phyloP scores from a whole-genome alignment of 1,140 invertebrate species.

The Cheumatopsyche charites region DNA sequence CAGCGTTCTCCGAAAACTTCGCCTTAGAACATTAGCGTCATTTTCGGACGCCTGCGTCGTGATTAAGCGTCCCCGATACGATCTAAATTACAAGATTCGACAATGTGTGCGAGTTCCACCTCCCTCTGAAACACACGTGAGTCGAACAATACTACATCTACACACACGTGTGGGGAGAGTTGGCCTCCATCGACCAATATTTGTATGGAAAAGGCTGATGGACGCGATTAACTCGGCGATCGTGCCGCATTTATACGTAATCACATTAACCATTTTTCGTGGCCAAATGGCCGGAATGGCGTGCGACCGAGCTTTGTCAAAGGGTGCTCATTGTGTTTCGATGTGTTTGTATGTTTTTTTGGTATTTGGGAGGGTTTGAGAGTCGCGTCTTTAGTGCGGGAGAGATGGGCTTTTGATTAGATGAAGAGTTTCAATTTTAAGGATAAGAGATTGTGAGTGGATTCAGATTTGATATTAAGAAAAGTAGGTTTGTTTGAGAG shows the following conservation, averaged over 20 bases:
- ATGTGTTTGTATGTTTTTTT: too few species aligned
- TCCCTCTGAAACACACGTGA: too few species aligned
- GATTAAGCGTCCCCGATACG: conserved; percentile 44
- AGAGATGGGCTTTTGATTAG: too few species aligned
- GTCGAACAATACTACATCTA: too few species aligned
- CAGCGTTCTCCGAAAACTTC: too few species aligned
- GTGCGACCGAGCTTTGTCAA: not conserved
- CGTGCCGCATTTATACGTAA: conserved; percentile 31
- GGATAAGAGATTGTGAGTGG: too few species aligned
- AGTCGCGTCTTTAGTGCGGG: too few species aligned
- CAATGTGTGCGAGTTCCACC: conserved; percentile 40
- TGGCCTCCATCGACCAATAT: conserved; percentile 48
- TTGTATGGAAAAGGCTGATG: conserved; percentile 48
- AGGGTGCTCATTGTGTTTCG: too few species aligned
- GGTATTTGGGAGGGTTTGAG: too few species aligned
- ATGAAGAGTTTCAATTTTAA: too few species aligned
- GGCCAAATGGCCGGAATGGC: conserved; percentile 26
- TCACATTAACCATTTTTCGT: conserved; percentile 27
- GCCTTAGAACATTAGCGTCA: conserved; percentile 20
- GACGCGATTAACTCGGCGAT: conserved; percentile 45
- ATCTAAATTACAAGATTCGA: conserved; percentile 47
- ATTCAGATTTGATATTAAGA: too few species aligned
- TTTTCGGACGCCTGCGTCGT: conserved; percentile 31
- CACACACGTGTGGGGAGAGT: not conserved
- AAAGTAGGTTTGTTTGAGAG: too few species aligned